Evolutionary conservation across 2,113 vertebrate genomes (phyloP).

Genomic region (Chitala chitala): DNA sequence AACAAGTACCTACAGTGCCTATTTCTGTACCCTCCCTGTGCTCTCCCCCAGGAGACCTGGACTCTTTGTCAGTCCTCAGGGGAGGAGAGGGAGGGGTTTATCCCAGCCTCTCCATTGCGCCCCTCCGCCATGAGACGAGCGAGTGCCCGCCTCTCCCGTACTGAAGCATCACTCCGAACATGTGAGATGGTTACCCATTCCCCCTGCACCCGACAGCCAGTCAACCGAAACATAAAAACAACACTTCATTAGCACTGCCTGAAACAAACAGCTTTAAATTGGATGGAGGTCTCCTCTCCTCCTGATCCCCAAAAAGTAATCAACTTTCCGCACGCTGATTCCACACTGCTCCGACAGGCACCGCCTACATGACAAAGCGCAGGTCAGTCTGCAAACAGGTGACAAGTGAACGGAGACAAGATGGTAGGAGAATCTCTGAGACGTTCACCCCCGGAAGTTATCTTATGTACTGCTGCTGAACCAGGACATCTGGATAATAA

Average conservation of each 20-base stretch:
- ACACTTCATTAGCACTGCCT: constrained; percentile 53
- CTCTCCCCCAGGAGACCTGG: constrained; percentile 4
- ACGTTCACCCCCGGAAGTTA: not conserved
- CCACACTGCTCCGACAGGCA: not conserved
- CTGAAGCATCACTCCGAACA: constrained; percentile 46
- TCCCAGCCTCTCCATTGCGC: constrained; percentile 38
- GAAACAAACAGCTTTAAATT: constrained; percentile 49
- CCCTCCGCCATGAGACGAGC: constrained; percentile 49
- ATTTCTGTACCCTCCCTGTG: constrained; percentile 47
- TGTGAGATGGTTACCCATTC: constrained; percentile 46
- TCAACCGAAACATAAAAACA: constrained; percentile 36
- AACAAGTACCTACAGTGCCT: constrained; percentile 57
- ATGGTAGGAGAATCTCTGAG: not conserved
- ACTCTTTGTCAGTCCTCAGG: constrained; percentile 19
- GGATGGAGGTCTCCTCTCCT: constrained; percentile 19
- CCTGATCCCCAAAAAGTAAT: not conserved
- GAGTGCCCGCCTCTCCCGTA: constrained; percentile 48
- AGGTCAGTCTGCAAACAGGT: not conserved
- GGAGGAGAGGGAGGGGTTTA: not conserved
- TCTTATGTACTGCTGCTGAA: constrained; percentile 3
- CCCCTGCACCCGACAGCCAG: constrained; percentile 35
- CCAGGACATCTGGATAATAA: not conserved
- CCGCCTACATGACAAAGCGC: not conserved
- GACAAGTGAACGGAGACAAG: not conserved
- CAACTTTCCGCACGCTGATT: not conserved